Evolutionary conservation across 2,888 invertebrate genomes (phyloP), one percentile per base, ranked within the genome.

Genomic region (Ischnus inquisitorius): DNA sequence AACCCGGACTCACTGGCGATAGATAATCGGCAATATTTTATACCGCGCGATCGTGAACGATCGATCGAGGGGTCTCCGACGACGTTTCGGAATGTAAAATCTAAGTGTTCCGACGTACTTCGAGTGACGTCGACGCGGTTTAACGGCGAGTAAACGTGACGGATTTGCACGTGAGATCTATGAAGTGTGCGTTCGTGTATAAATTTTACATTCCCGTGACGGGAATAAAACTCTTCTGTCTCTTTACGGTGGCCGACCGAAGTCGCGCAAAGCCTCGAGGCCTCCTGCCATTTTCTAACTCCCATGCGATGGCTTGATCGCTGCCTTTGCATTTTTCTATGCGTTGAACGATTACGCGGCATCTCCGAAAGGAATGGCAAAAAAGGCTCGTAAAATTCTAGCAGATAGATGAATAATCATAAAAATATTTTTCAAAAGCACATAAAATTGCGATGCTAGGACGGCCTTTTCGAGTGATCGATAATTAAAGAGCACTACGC

Each of bases 31-130:
- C 34, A 34, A 34, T 34, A 34, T 34, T 34, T 34, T 34, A 34
- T 34, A 34, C 34, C 34, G 34, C 34, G 34, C 34, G 43, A 57
- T 12, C 54, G 19, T 41, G 14, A 43, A n/a, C 77, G 46, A 77
- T 68, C 68, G 77, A 77, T 77, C 77, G 39, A 54, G 67, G 39
- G 57, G 14, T 68, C 22, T 68, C 65, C 12, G 14, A 76, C 10
- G 67, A 76, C 67, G 12, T 43, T 16, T 76, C 43, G 12, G 54
- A 75, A 51, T 75, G 39, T 64, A 64, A 64, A 75, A 25, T 48
- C 64, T 64, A 75, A 46, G 64, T 64, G 39, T 76, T 25, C 57
- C 22, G 28, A 67, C 54, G 51, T 54, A 65, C 19, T 54, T 57
- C 19, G 39, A n/a, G 28, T 57, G 41, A 22, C 43, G 16, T 57